phyloP scores from a whole-genome alignment of 2,797 vertebrate genomes.

The Chromobotia macracanthus region DNA sequence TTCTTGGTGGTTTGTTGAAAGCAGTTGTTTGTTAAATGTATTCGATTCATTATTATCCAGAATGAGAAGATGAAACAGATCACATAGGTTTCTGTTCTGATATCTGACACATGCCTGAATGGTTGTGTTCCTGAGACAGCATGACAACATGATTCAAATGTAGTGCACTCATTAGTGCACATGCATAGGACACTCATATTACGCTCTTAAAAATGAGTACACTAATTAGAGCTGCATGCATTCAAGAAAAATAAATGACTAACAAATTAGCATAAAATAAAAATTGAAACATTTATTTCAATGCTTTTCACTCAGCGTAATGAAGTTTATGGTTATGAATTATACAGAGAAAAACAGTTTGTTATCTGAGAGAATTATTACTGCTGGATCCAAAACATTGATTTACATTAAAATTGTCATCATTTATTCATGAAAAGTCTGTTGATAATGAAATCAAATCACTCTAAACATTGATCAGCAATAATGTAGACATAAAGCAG shows the following conservation, averaged over 20 bases:
- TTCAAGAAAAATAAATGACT: neutral
- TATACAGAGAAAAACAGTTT: neutral
- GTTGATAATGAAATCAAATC: neutral
- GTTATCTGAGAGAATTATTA: neutral
- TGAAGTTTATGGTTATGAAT: neutral
- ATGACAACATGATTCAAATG: neutral
- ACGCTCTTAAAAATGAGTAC: neutral
- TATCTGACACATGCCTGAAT: too few species aligned
- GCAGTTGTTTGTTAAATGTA: too few species aligned
- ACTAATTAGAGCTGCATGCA: neutral
- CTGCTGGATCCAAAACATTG: neutral
- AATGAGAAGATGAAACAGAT: neutral
- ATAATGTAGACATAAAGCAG: neutral
- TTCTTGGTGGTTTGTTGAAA: too few species aligned
- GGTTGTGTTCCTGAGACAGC: neutral
- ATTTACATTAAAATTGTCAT: slow-evolving; percentile 13
- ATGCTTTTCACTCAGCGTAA: neutral
- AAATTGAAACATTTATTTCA: slow-evolving; percentile 27
- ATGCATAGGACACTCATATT: too few species aligned
- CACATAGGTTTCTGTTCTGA: too few species aligned
- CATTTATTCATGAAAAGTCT: slow-evolving; percentile 1
- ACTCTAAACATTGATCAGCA: neutral
- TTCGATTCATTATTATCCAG: neutral
- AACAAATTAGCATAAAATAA: slow-evolving; percentile 1
- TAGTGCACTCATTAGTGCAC: neutral